A percentile compares a stretch with the other conserved stretches of the same genome.
These are phyloP conservation scores for Brachyalestes nurse DNA, from an alignment of 2,797 vertebrate species.

Conservation along the genomic window DNA sequence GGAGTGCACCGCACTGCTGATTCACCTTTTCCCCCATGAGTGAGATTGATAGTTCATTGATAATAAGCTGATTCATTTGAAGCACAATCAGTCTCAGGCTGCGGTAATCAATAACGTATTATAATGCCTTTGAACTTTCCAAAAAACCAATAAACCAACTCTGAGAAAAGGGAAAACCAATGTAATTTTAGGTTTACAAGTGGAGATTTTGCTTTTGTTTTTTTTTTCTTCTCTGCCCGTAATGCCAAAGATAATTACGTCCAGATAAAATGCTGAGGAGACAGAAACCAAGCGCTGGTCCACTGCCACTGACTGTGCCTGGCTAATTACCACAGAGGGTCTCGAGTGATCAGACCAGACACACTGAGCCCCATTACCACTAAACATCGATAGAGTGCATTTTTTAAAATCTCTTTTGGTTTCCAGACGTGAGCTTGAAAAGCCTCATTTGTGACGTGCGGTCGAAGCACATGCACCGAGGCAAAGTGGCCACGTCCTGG, in stretches of 20 bases:
- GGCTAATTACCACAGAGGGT: slow-evolving; percentile 48
- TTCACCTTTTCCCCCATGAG: slow-evolving; percentile 34
- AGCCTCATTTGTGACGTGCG: slow-evolving; percentile 12
- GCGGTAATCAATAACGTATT: slow-evolving; percentile 74
- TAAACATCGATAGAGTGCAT: slow-evolving; percentile 52
- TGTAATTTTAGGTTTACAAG: slow-evolving; percentile 68
- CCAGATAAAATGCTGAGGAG: slow-evolving; percentile 51
- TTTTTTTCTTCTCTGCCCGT: slow-evolving; percentile 58
- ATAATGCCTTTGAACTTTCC: slow-evolving; percentile 74
- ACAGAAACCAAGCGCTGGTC: slow-evolving; percentile 1
- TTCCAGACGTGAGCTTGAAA: slow-evolving; percentile 15
- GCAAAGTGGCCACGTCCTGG: slow-evolving; percentile 13
- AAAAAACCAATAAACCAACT: slow-evolving; percentile 61
- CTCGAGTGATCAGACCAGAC: slow-evolving; percentile 51
- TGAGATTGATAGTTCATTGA: slow-evolving; percentile 57
- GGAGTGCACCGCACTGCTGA: slow-evolving; percentile 39
- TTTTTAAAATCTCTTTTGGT: background rate
- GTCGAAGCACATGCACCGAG: slow-evolving; percentile 6
- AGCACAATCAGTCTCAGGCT: slow-evolving; percentile 65
- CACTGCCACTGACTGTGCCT: slow-evolving; percentile 27
- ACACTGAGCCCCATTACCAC: slow-evolving; percentile 56
- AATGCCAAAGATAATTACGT: slow-evolving; percentile 59
- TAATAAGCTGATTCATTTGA: slow-evolving; percentile 69
- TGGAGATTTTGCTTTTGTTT: background rate
- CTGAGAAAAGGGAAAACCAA: slow-evolving; percentile 38